Percentiles rank a stretch among this genome's conserved stretches.
Evolutionary conservation across 2,797 vertebrate genomes (phyloP).

Genomic region (Halcyon badia): DNA sequence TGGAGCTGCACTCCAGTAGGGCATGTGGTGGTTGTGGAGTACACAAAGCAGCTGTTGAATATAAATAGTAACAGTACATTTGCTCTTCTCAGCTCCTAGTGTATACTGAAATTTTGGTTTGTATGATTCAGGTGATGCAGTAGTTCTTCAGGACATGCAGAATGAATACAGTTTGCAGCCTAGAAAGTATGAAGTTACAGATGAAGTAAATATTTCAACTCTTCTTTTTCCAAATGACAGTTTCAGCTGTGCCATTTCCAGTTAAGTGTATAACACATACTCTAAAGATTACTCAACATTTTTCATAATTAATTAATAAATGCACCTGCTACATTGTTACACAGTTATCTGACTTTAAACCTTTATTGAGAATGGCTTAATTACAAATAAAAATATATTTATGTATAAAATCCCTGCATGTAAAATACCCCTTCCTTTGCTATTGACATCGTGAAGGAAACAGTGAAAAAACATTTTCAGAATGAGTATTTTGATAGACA

Average conservation of each 20-base stretch:
- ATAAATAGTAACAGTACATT: not conserved
- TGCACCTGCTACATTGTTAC: not conserved
- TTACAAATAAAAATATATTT: conserved; percentile 84
- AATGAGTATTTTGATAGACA: not conserved
- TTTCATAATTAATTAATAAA: conserved; percentile 16
- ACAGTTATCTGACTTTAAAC: conserved; percentile 52
- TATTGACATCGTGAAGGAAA: conserved; percentile 43
- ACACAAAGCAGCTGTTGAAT: not conserved
- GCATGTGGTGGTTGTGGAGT: not conserved
- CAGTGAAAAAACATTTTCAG: not conserved
- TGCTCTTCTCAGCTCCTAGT: not conserved
- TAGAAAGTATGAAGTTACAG: not conserved
- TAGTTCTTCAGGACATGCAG: not conserved
- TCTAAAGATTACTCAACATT: not conserved
- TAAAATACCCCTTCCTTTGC: conserved; percentile 76
- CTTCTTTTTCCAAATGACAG: not conserved
- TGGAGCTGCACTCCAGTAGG: not conserved
- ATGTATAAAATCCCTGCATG: conserved; percentile 80
- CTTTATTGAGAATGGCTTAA: conserved; percentile 81
- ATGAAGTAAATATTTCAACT: not conserved
- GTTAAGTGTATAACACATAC: not conserved
- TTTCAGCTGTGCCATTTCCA: not conserved
- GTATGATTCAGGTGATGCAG: not conserved
- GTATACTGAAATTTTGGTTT: not conserved
- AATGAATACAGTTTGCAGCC: not conserved